Base-by-base conservation (phyloP, 2,888 invertebrate species). In the Eupithecia abbreviata region DNA sequence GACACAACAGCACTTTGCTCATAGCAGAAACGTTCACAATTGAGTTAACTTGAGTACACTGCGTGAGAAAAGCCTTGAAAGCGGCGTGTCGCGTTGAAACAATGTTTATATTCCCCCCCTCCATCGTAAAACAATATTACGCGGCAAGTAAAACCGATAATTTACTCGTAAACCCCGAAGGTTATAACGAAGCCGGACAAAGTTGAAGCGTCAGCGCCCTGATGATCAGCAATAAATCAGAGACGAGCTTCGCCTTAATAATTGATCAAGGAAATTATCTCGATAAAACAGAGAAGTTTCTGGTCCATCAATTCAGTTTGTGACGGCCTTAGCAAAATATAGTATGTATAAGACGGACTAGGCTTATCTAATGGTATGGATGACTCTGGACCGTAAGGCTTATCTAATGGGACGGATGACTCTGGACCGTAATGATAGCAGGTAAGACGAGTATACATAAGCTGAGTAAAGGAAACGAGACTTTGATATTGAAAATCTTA, bases 141-240 rank as follows among this genome's bases (percentile, higher is more conserved):
- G 74, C 76, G 72, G 75, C 74, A 79, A 79, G 76, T 71, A 77
- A 79, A 81, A 45, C 69, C 76, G 79, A 82, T 82, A 81, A 81
- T 79, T 82, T 79, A 79, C 74, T 77, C 79, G 79, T 80, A 79
- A 81, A 83, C 76, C 77, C 77, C 71, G 78, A 78, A 69, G 77
- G 73, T 75, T 77, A 80, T 80, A 80, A 78, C 78, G 71, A 77
- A 80, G 75, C 66, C 76, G 71, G 77, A 73, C 51, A 77, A 81
- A 81, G 77, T 81, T 79, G 77, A 78, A 72, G 75, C 78, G 75
- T 80, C 83, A 80, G 78, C 81, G 79, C 77, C 76, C 80, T 78
- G 73, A 77, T 81, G 81, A 84, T 83, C 79, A 80, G 77, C 79
- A 81, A 84, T 83, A 82, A 84, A 82, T 80, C 80, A 74, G 71